Percentiles rank a stretch among this genome's conserved stretches.
These are phyloP conservation scores for Orgyia antiqua DNA, from an alignment of 2,888 invertebrate species.

Conservation along the genomic window DNA sequence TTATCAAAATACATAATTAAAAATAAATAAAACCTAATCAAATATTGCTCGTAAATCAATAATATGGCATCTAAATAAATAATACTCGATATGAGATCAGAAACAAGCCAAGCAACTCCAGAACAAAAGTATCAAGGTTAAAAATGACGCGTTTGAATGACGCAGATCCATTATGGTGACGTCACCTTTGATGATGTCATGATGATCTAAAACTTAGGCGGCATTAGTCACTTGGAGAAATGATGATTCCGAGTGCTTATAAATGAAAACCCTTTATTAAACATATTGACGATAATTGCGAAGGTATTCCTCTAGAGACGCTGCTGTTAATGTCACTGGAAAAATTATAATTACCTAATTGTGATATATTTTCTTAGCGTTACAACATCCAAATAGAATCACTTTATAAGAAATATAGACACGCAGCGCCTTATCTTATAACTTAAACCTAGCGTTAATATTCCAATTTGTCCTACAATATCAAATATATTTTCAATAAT, in stretches of 20 bases:
- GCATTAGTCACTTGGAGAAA: too few species aligned
- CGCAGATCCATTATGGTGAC: slow-evolving; percentile 4
- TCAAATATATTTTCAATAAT: slow-evolving; percentile 42
- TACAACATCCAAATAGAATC: too few species aligned
- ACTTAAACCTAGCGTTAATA: slow-evolving; percentile 12
- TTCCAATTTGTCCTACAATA: slow-evolving; percentile 38
- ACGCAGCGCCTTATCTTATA: too few species aligned
- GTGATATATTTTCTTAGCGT: too few species aligned
- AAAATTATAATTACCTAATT: too few species aligned
- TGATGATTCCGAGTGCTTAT: too few species aligned
- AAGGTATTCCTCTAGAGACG: too few species aligned
- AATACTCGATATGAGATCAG: slow-evolving; percentile 77
- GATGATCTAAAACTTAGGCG: too few species aligned
- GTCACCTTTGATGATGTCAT: neutral
- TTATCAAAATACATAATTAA: slow-evolving; percentile 42
- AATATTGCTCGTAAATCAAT: slow-evolving; percentile 59
- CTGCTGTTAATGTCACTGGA: too few species aligned
- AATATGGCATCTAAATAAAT: slow-evolving; percentile 77
- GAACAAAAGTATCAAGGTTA: slow-evolving; percentile 55
- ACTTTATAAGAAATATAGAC: too few species aligned
- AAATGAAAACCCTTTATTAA: too few species aligned
- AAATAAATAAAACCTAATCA: slow-evolving; percentile 56
- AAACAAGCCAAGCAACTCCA: slow-evolving; percentile 59
- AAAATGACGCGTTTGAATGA: slow-evolving; percentile 27
- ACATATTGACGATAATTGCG: too few species aligned